phyloP scores from a whole-genome alignment of 1,140 invertebrate species.

The Geopemphigus sp. region DNA sequence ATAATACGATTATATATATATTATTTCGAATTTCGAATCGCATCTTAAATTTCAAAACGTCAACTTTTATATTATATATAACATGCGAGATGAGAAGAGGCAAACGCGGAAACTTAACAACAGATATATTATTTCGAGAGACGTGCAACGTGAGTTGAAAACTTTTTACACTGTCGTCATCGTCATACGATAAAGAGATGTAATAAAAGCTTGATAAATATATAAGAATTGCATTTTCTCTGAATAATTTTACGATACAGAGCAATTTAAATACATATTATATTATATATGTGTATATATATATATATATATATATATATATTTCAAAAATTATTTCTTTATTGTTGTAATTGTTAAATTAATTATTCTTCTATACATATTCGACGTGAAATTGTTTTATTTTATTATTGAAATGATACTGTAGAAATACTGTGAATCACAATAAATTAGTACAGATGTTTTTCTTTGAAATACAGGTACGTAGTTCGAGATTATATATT shows the following conservation, averaged over 20 bases:
- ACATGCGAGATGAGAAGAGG: no score
- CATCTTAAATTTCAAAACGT: conserved; percentile 3
- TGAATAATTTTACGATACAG: not conserved
- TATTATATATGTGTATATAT: not conserved
- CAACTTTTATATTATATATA: conserved; percentile 17
- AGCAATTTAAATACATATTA: no score
- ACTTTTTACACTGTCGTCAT: not conserved
- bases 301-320: not conserved
- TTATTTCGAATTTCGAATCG: not conserved
- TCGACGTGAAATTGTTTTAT: no score
- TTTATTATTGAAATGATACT: no score
- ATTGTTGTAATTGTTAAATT: not conserved
- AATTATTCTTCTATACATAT: not conserved
- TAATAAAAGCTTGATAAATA: conserved; percentile 32
- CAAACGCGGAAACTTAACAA: not conserved
- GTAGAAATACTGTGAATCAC: no score
- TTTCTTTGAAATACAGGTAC: no score
- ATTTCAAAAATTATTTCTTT: not conserved
- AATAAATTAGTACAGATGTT: no score
- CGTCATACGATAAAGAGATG: not conserved
- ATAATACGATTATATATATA: not conserved
- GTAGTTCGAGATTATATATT: no score
- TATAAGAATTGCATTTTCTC: not conserved
- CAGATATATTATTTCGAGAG: not conserved
- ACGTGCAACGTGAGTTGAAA: not conserved